Evolutionary conservation across 1,140 invertebrate species (phyloP), one percentile per base, ranked within the genome.

Genomic region (Drosophila navojoa): DNA sequence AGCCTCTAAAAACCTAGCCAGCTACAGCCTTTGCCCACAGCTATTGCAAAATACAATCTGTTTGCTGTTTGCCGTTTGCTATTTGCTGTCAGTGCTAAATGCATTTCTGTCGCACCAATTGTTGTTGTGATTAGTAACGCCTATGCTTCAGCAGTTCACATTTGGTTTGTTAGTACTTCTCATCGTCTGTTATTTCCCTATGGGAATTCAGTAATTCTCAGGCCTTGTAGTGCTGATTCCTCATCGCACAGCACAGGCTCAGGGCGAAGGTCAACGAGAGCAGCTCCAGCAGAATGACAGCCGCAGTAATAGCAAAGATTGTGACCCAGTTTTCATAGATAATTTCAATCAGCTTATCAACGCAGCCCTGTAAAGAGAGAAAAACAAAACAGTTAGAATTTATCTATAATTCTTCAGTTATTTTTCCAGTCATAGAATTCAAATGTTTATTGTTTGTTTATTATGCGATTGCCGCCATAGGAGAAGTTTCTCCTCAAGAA

Each of bases 231-330:
- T 94, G 93, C 74, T 95, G 94, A 66, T 94, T 93, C 71, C 94
- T 94, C 69, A 96, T 95, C 27, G 96, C 95, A 92, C 96, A 97
- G 87, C 96, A 96, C 16, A 97, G 93, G 72, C 96, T 94, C 81
- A 97, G 93, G 2, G 96, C 95, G 80, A 97, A 96, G 52, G 96
- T 94, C 77, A 97, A 93, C 38, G 96, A 96, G 27, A 97, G 86
- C 49, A 97, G 91, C 93, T 97, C 95, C 67, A 96, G 71, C 13
- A 95, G 92, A 38, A 95, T 94, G 47, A 97, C 93, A 19, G 93
- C 94, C 57, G 96, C 93, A 0, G 94, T 93, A 7, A 96, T 92
- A 29, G 93, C 94, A 45, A 96, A 93, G 40, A 97, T 93, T 42
- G 95, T 93, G 35, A 93, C 93, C 75, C 94, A 93, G 73, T 96